Conservation (phyloP, 2,888 invertebrate species). For the Oscheius myriophilus region DNA sequence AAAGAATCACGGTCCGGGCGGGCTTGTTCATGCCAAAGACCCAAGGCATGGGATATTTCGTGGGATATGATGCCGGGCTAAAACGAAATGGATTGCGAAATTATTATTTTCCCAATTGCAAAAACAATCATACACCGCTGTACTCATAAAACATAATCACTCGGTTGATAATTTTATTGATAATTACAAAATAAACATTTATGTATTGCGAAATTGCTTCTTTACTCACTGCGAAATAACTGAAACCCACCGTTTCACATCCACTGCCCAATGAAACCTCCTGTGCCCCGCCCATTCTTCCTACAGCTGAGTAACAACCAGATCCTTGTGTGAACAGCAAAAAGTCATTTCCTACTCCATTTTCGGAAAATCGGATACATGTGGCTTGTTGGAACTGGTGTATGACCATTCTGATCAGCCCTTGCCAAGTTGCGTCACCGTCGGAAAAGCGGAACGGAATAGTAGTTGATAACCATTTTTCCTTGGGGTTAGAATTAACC, state of each 20-base stretch:
- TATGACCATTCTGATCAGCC: conserved; percentile 53
- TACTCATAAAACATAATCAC: background rate
- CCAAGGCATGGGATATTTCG: conserved; percentile 57
- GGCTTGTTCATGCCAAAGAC: conserved; percentile 62
- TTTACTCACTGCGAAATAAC: no score
- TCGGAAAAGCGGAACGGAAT: conserved; percentile 49
- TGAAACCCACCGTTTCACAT: conserved; percentile 47
- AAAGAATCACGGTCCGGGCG: conserved; percentile 58
- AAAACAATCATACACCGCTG: no score
- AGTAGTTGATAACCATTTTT: conserved; percentile 36
- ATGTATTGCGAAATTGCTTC: no score
- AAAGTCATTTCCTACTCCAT: conserved; percentile 43
- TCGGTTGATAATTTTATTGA: no score
- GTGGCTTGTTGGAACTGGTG: conserved; percentile 57
- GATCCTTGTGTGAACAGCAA: conserved; percentile 45
- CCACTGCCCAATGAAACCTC: conserved; percentile 56
- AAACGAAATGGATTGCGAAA: background rate
- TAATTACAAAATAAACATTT: no score
- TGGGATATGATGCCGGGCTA: conserved; percentile 56
- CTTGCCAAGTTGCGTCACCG: conserved; percentile 52
- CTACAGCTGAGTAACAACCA: conserved; percentile 59
- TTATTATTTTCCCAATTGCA: no score
- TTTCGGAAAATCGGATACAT: conserved; percentile 59
- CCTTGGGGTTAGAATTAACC: conserved; percentile 20
- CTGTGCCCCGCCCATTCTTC: conserved; percentile 55